A percentile compares a stretch with the other conserved stretches of the same genome.
phyloP scores from a whole-genome alignment of 1,140 invertebrate species.

The Ctenoplectra terminalis region DNA sequence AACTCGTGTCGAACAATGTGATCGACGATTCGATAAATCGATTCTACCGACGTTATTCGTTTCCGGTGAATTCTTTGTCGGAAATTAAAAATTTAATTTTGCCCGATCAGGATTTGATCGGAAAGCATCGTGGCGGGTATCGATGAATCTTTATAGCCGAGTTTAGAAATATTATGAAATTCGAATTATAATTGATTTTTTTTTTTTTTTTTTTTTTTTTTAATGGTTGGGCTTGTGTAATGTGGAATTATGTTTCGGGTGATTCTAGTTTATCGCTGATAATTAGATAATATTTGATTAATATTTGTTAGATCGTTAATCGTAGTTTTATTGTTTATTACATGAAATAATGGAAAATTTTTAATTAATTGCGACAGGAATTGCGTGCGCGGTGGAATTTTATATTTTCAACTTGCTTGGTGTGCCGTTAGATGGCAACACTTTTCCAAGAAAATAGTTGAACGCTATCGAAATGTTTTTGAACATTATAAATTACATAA shows the following conservation, averaged over 20 bases:
- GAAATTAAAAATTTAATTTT: background rate
- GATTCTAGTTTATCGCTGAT: no score
- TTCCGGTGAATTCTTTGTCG: background rate
- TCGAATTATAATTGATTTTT: no score
- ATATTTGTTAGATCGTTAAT: no score
- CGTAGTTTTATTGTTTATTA: background rate
- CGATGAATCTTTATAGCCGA: no score
- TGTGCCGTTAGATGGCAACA: slow-evolving; percentile 45
- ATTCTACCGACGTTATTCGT: background rate
- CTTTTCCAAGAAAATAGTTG: background rate
- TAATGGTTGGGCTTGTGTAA: no score
- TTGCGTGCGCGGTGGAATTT: background rate
- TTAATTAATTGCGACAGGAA: background rate
- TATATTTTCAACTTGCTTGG: background rate
- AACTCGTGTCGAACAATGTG: background rate
- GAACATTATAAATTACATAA: no score
- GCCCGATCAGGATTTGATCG: background rate
- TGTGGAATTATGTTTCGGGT: no score
- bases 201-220: no score
- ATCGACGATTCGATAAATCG: slow-evolving; percentile 4
- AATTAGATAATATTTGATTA: no score
- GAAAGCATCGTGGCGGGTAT: no score
- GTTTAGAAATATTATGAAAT: no score
- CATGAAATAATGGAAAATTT: background rate
- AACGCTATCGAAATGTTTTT: background rate